Conservation (phyloP, 2,888 invertebrate species). For the Zonitis immaculata region DNA sequence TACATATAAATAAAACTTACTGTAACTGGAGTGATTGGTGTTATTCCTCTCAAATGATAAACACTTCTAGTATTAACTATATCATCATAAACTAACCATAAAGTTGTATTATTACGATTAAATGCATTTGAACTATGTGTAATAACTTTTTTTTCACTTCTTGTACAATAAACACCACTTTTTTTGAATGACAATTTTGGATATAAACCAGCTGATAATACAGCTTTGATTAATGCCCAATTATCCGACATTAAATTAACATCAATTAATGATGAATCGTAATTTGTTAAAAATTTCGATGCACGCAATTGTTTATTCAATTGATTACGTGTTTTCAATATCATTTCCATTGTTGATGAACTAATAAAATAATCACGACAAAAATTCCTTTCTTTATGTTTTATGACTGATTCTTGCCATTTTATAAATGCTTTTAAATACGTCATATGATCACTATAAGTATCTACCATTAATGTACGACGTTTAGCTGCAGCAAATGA, state of each 20-base stretch:
- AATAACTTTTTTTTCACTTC: constrained; percentile 57
- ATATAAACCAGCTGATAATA: constrained; percentile 82
- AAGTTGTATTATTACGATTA: constrained; percentile 48
- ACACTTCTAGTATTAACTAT: constrained; percentile 66
- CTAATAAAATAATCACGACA: constrained; percentile 75
- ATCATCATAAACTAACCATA: constrained; percentile 87
- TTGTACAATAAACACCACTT: constrained; percentile 40
- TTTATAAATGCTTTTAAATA: constrained; percentile 74
- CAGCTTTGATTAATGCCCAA: constrained; percentile 89
- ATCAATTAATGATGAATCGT: constrained; percentile 66
- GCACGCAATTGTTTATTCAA: constrained; percentile 75
- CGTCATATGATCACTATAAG: constrained; percentile 87
- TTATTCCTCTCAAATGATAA: constrained; percentile 73
- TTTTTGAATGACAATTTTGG: constrained; percentile 68
- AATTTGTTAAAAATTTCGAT: constrained; percentile 64
- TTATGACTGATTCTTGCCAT: constrained; percentile 54
- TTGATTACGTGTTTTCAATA: constrained; percentile 78
- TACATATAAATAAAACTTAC: constrained; percentile 50
- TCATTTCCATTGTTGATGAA: constrained; percentile 83
- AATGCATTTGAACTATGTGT: constrained; percentile 62
- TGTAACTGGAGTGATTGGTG: constrained; percentile 74
- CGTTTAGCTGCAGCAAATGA: constrained; percentile 58
- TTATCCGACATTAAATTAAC: constrained; percentile 79
- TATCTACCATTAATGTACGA: constrained; percentile 67
- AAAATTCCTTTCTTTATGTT: constrained; percentile 63